A percentile compares a stretch with the other conserved stretches of the same genome.
phyloP scores from a whole-genome alignment of 2,797 vertebrate species.

The Lagocephalus sceleratus region DNA sequence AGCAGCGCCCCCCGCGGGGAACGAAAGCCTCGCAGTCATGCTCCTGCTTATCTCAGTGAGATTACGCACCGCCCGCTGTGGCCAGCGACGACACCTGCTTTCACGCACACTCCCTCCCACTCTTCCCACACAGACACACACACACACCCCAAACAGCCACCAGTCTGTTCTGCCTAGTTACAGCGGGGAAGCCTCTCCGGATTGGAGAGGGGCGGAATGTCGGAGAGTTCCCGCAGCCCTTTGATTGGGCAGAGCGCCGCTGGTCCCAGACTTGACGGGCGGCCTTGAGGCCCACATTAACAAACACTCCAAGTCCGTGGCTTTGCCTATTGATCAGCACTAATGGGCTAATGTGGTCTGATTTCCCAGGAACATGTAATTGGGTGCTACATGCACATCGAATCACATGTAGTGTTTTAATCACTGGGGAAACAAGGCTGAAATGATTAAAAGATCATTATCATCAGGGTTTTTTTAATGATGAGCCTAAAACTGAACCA shows the following conservation, averaged over 20 bases:
- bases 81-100: conserved; percentile 56
- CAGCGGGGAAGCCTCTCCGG: conserved; percentile 45
- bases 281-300: conserved; percentile 49
- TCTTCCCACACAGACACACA: conserved; percentile 8
- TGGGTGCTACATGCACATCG: conserved; percentile 39
- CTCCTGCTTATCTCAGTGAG: conserved; percentile 53
- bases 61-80: conserved; percentile 56
- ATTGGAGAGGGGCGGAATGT: conserved; percentile 54
- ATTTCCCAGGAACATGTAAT: conserved; percentile 59
- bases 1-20: conserved; percentile 54
- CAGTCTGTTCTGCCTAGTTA: conserved; percentile 68
- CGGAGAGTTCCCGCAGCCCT: conserved; percentile 55
- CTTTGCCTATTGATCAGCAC: conserved; percentile 66
- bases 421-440: background rate
- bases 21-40: conserved; percentile 64
- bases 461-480: too few relatives aligned
- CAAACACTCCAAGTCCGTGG: conserved; percentile 32
- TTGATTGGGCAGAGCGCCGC: conserved; percentile 50
- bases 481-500: too few relatives aligned
- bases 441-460: too few relatives aligned
- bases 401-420: conserved; percentile 22
- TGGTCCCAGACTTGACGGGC: conserved; percentile 33
- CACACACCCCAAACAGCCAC: conserved; percentile 30
- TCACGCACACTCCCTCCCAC: conserved; percentile 41
- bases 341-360: conserved; percentile 76